Evolutionary conservation across 2,113 vertebrate species (phyloP), one percentile per base, ranked within the genome.

Genomic region (Sphaerodactylus townsendi): DNA sequence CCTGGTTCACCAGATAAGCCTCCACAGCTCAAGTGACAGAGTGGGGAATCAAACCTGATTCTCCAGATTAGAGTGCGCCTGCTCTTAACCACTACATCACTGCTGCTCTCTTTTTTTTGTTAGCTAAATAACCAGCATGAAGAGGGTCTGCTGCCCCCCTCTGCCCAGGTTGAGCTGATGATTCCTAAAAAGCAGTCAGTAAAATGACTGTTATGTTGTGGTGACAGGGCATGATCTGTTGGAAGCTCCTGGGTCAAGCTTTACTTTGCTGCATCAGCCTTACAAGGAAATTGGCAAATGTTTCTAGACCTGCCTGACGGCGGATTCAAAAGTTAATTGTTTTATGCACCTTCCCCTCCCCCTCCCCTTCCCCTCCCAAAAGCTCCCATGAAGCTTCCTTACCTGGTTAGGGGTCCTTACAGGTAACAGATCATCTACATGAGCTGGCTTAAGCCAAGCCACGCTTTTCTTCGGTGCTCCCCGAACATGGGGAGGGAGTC

Each of bases 181-280:
- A 17, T 69, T 30, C 21, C 1, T n/a, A 80, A 0, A 59, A n/a
- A 25, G 23, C n/a, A 46, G 4, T 0, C 2, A 46, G n/a, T 46
- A 4, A 41, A 46, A 82, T 69, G 66, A 84, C 69, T 79, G 53
- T 79, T 48, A 50, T 79, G 66, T 30, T 59, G 30, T 5, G 2
- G 7, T 70, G 68, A 21, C 17, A 70, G 19, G 23, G 8, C 19
- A 19, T 70, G 68, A 19, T 39, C 17, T 39, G 68, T 23, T 17
- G 56, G 21, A 2, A 23, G 56, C 25, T 59, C 56, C n/a, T 68
- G 33, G 17, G 37, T 69, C 15, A 19, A 11, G 23, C 41, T 21
- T 41, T 9, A 4, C 28, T 30, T 17, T 8, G 10, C 30, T 50
- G 71, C 5, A 15, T 41, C 37, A 41, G 21, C 37, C 19, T 71